Evolutionary conservation across 2,113 vertebrate species (phyloP).

Genomic region (Syrrhaptes paradoxus): DNA sequence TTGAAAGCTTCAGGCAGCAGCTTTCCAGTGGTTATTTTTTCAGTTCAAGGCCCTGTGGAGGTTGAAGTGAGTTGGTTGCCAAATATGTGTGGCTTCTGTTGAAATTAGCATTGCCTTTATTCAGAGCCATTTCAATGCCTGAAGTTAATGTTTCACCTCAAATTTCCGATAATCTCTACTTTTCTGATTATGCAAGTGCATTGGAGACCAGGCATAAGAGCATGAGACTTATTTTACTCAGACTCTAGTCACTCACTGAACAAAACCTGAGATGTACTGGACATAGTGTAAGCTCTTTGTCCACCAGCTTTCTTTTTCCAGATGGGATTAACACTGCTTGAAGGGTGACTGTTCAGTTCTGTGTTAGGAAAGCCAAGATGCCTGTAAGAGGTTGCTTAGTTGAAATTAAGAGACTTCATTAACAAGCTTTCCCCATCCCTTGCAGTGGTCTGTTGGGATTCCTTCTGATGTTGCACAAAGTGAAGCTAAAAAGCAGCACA

Average conservation of each 20-base stretch:
- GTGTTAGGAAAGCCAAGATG: neutral
- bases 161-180: slow-evolving; percentile 45
- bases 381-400: neutral
- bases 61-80: neutral
- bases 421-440: slow-evolving; percentile 40
- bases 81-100: neutral
- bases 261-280: neutral
- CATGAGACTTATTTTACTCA: neutral
- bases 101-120: neutral
- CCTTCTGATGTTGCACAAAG: slow-evolving; percentile 83
- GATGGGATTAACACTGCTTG: neutral
- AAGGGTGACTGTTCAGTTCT: neutral
- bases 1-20: slow-evolving; percentile 37
- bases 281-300: neutral
- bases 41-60: neutral
- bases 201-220: neutral
- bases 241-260: neutral
- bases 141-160: slow-evolving; percentile 32
- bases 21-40: slow-evolving; percentile 14
- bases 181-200: slow-evolving; percentile 35
- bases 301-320: neutral
- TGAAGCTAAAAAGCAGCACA: slow-evolving; percentile 83
- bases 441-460: slow-evolving; percentile 91
- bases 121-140: slow-evolving; percentile 9
- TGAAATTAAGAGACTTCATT: slow-evolving; percentile 4